phyloP scores from a whole-genome alignment of 1,140 invertebrate genomes.

The Ruditapes philippinarum region DNA sequence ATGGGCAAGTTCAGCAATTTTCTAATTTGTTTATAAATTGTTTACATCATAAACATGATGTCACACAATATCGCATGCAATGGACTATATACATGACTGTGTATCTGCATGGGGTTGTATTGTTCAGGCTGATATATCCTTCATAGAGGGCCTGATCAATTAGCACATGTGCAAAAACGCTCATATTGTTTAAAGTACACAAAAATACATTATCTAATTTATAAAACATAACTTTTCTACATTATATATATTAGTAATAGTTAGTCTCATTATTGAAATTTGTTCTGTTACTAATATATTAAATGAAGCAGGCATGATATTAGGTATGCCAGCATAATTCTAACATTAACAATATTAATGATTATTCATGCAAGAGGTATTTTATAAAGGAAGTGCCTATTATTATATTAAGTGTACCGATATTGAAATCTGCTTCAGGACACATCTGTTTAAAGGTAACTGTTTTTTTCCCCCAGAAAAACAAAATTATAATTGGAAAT shows the following conservation, averaged over 20 bases:
- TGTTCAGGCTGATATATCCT: too few species aligned
- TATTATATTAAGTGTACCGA: constrained; percentile 2
- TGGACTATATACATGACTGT: too few species aligned
- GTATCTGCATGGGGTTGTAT: too few species aligned
- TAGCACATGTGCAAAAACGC: too few species aligned
- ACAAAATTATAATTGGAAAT: too few species aligned
- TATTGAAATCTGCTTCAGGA: not conserved
- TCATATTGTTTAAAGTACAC: not conserved
- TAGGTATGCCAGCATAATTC: not conserved
- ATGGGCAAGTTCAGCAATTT: too few species aligned
- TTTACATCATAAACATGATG: too few species aligned
- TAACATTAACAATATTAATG: not conserved
- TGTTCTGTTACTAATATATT: not conserved
- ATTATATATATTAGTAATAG: not conserved
- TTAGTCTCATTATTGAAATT: not conserved
- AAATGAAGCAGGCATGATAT: not conserved
- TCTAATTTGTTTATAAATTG: too few species aligned
- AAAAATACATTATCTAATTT: not conserved
- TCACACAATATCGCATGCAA: too few species aligned
- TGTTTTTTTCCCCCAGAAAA: too few species aligned
- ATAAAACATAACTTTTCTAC: not conserved
- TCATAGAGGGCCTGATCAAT: too few species aligned
- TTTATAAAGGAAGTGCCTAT: constrained; percentile 12
- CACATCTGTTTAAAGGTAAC: not conserved
- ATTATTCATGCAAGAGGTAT: constrained; percentile 23